Percentiles rank a stretch among this genome's conserved stretches.
Conservation (phyloP, 2,888 invertebrate genomes). For the Agriopis aurantiaria region DNA sequence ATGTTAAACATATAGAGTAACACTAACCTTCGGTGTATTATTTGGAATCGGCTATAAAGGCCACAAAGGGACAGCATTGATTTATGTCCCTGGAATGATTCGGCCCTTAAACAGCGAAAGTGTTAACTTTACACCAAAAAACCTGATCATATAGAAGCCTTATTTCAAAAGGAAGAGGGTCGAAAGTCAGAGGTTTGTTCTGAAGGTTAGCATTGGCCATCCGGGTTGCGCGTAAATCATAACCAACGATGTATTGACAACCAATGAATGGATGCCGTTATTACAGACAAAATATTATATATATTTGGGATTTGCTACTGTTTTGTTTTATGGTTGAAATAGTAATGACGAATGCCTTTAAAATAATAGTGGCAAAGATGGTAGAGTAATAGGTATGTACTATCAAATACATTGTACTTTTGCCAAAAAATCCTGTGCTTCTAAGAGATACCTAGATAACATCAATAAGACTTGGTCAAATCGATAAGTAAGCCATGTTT, state of each 20-base stretch:
- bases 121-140: slow-evolving; percentile 59
- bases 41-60: slow-evolving; percentile 64
- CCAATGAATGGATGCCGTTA: slow-evolving; percentile 77
- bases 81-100: slow-evolving; percentile 71
- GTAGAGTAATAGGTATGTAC: too few species aligned
- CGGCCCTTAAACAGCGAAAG: slow-evolving; percentile 68
- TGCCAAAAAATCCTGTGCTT: too few species aligned
- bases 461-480: background rate
- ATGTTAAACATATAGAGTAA: slow-evolving; percentile 42
- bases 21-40: slow-evolving; percentile 56
- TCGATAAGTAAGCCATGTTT: background rate
- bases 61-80: slow-evolving; percentile 74
- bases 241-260: slow-evolving; percentile 78
- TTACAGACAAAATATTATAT: slow-evolving; percentile 64
- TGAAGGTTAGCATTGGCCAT: slow-evolving; percentile 25
- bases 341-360: background rate
- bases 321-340: slow-evolving; percentile 21
- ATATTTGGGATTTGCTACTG: slow-evolving; percentile 47
- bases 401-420: too few species aligned
- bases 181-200: slow-evolving; percentile 16
- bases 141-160: slow-evolving; percentile 23
- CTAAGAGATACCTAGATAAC: too few species aligned
- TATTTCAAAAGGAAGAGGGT: slow-evolving; percentile 32
- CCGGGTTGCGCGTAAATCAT: slow-evolving; percentile 73
- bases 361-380: background rate